Conservation (phyloP, 2,113 vertebrate genomes). For the Anarrhichthys ocellatus region DNA sequence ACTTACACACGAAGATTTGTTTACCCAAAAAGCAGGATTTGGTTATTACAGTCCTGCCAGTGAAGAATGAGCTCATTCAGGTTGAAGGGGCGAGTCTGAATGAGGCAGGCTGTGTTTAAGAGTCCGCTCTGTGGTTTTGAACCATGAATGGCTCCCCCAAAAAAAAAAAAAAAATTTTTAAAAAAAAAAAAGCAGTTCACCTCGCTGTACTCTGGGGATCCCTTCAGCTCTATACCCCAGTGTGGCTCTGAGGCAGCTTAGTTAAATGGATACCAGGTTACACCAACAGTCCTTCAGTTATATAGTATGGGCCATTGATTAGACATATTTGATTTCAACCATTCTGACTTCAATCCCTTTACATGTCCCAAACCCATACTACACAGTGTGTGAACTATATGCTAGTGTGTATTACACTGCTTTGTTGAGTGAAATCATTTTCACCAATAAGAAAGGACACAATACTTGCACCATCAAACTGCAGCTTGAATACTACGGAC, state of each 20-base stretch:
- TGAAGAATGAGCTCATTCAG: conserved; percentile 69
- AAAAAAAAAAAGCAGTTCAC: conserved; percentile 36
- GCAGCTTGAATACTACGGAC: neutral
- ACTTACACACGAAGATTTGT: conserved; percentile 23
- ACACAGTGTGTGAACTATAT: neutral
- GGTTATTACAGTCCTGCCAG: conserved; percentile 39
- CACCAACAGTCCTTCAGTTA: neutral
- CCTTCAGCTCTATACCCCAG: neutral
- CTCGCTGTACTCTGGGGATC: conserved; percentile 28
- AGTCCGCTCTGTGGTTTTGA: conserved; percentile 25
- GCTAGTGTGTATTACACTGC: no score
- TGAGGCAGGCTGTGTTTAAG: conserved; percentile 31
- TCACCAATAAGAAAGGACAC: neutral
- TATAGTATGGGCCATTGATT: neutral
- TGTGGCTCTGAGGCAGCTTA: neutral
- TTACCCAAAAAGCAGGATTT: conserved; percentile 61
- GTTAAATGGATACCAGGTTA: neutral
- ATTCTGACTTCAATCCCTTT: neutral
- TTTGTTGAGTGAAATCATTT: neutral
- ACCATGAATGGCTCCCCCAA: conserved; percentile 31
- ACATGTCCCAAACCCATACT: neutral
- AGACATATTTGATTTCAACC: neutral
- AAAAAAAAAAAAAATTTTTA: conserved; percentile 11
- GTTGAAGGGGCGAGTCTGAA: conserved; percentile 31
- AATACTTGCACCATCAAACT: neutral